Evolutionary conservation across 2,113 vertebrate genomes (phyloP), one percentile per base, ranked within the genome.

Genomic region (Arvicanthis niloticus): DNA sequence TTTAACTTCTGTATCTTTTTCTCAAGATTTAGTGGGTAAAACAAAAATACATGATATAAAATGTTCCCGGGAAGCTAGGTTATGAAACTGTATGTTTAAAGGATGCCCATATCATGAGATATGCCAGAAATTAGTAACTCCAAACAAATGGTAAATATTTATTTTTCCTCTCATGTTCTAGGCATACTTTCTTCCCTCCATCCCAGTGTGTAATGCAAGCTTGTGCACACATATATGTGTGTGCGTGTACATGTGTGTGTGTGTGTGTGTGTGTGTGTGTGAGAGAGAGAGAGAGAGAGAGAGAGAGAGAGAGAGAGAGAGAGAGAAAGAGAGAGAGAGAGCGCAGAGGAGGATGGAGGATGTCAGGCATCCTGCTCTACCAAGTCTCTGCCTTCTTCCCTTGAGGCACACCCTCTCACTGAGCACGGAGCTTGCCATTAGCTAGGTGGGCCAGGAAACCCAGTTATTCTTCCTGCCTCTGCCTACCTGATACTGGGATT

Each of bases 11-110:
- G 58, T 21, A 31, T 53, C n/a, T 82, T n/a, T 68, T 87, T 56
- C 13, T 92, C 22, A 62, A 91, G 94, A 87, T 94, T 68, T 58
- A 56, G 45, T 84, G 68, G 6, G 45, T 58, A 42, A 87, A 78
- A 88, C 62, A n/a, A 89, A 73, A 78, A 84, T 37, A 10, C 29
- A 15, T 42, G 68, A 29, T n/a, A 17, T 19, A 40, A 53, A 84
- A 9, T 95, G n/a, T 11, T 16, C 45, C 37, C 11, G 22, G 21
- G 7, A 22, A 31, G 37, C 65, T n/a, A 75, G 92, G 40, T 75
- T 37, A 73, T 70, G 40, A 68, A 88, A 51, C 31, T 21, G 8
- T 40, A 11, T 42, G 58, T 58, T 56, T 82, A 51, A 78, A 68
- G 19, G 76, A 9, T 78, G 22, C 53, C 85, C 73, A 19, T 53